Conservation (phyloP, 2,888 invertebrate species). For the Dryadula phaetusa region DNA sequence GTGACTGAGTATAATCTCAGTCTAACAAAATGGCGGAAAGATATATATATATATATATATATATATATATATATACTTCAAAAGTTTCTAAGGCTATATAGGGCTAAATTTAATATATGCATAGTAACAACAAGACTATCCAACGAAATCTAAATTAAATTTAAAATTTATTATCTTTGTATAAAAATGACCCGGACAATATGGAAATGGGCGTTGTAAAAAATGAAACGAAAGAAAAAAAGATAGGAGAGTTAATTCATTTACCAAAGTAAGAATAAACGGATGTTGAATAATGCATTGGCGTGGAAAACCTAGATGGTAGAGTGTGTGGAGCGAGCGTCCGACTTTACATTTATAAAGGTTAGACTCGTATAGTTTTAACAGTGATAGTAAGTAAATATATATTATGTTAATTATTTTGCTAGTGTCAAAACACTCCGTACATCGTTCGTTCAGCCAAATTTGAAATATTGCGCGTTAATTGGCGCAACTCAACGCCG, state of each 20-base stretch:
- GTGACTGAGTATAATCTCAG: too few species aligned
- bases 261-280: constrained; percentile 54
- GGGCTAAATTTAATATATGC: neutral
- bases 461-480: too few species aligned
- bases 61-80: too few species aligned
- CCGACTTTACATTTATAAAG: neutral
- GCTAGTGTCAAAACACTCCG: too few species aligned
- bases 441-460: too few species aligned
- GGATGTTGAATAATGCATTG: constrained; percentile 54
- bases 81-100: too few species aligned
- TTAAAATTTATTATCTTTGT: neutral
- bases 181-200: constrained; percentile 31
- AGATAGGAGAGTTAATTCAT: constrained; percentile 55
- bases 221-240: constrained; percentile 39
- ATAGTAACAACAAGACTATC: neutral
- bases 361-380: constrained; percentile 2
- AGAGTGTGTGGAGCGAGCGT: neutral
- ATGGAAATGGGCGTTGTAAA: constrained; percentile 34
- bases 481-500: too few species aligned
- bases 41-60: too few species aligned
- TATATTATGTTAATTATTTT: too few species aligned
- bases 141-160: neutral
- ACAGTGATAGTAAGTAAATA: too few species aligned
- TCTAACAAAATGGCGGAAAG: too few species aligned
- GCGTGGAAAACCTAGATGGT: constrained; percentile 22